Evolutionary conservation across 2,888 invertebrate species (phyloP).

Genomic region (Pammene aurita): DNA sequence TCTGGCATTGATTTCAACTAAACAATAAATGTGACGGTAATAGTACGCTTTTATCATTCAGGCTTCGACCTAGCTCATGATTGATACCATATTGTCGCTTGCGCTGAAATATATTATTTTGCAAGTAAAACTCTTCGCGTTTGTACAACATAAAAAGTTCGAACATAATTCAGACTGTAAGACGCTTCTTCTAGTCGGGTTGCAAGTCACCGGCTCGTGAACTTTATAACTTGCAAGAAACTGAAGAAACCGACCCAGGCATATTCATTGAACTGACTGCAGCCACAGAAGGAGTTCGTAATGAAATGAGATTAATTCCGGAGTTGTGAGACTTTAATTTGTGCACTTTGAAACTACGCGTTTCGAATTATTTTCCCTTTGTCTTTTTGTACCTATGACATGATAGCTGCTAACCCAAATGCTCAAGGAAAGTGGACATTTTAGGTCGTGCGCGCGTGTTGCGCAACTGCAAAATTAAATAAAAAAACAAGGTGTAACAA

Average conservation of each 20-base stretch:
- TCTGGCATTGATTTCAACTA: too few species aligned
- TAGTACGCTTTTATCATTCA: too few species aligned
- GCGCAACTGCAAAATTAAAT: too few species aligned
- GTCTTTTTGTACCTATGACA: not conserved
- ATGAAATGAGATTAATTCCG: conserved; percentile 39
- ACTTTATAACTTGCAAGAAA: conserved; percentile 37
- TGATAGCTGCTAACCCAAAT: not conserved
- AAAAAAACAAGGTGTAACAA: too few species aligned
- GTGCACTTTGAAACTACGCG: conserved; percentile 30
- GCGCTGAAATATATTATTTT: not conserved
- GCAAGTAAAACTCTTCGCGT: not conserved
- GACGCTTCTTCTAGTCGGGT: conserved; percentile 20
- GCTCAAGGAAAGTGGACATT: too few species aligned
- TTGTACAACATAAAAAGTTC: conserved; percentile 8
- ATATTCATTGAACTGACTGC: conserved; percentile 34
- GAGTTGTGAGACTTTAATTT: conserved; percentile 28
- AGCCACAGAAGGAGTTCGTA: conserved; percentile 27
- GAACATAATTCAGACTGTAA: not conserved
- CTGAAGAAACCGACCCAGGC: conserved; percentile 35
- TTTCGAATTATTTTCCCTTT: conserved; percentile 2
- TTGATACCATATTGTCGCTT: too few species aligned
- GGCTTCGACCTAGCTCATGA: too few species aligned
- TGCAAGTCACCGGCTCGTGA: conserved; percentile 24
- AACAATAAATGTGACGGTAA: too few species aligned
- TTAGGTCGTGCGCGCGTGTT: too few species aligned